Percentiles rank a stretch among this genome's conserved stretches.
These are phyloP conservation scores for Desmophyllum pertusum DNA, from an alignment of 92 coral and sea anemone species.

Conservation along the genomic window DNA sequence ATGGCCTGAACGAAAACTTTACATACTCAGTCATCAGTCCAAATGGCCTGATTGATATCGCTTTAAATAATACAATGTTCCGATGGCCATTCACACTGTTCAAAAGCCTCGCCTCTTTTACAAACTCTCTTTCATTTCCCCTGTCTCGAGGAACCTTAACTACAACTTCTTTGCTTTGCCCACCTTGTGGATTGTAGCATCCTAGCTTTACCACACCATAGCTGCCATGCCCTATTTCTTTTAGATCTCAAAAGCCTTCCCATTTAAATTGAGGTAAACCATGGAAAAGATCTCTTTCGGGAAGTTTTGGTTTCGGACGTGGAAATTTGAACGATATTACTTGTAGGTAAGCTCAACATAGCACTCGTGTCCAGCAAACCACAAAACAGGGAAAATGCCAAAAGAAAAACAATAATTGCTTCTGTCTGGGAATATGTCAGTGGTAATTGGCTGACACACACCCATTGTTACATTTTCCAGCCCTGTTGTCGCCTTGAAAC, in stretches of 20 bases:
- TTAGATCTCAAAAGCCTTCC: not conserved
- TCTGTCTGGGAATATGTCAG: no score
- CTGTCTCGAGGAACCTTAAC: conserved; percentile 3
- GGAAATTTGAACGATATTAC: no score
- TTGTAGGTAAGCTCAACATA: no score
- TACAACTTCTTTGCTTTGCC: not conserved
- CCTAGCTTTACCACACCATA: conserved; percentile 18
- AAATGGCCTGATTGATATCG: not conserved
- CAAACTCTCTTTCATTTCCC: conserved; percentile 16
- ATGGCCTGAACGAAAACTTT: not conserved
- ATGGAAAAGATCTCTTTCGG: no score
- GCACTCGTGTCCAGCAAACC: no score
- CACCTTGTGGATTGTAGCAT: not conserved
- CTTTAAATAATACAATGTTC: conserved; percentile 12
- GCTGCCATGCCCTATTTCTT: conserved; percentile 11
- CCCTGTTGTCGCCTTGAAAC: not conserved
- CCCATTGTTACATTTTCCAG: no score
- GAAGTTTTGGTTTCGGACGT: no score
- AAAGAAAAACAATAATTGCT: no score
- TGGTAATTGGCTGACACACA: no score
- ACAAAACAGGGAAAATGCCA: no score
- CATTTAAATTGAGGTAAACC: not conserved
- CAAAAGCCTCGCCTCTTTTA: conserved; percentile 22
- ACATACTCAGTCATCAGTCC: conserved; percentile 21
- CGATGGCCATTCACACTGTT: conserved; percentile 26